Conservation (phyloP, 1,140 invertebrate genomes). For the Heliothis virescens region DNA sequence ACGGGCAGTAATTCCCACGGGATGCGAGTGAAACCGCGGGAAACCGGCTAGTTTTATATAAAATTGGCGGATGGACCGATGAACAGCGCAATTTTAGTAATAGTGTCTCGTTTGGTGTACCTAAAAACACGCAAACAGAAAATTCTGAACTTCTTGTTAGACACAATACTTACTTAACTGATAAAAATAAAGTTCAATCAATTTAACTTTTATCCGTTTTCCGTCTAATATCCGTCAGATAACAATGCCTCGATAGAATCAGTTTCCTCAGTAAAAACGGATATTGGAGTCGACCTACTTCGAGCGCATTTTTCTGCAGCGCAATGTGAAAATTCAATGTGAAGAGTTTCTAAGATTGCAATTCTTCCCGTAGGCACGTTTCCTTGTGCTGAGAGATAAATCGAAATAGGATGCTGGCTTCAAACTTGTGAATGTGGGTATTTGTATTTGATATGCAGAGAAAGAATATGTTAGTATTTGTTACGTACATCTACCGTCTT, state of each 20-base stretch:
- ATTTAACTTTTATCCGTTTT: background rate
- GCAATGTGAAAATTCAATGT: conserved; percentile 5
- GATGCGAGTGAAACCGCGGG: too few species aligned
- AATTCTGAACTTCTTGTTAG: background rate
- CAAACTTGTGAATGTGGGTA: too few species aligned
- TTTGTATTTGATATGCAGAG: too few species aligned
- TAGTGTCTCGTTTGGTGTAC: too few species aligned
- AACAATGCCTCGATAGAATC: conserved; percentile 15
- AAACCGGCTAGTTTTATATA: too few species aligned
- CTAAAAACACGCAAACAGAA: background rate
- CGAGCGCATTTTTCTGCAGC: background rate
- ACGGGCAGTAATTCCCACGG: too few species aligned
- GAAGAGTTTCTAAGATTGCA: background rate
- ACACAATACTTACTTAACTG: background rate
- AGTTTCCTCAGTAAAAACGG: conserved; percentile 9
- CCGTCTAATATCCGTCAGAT: conserved; percentile 4
- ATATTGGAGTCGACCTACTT: conserved; percentile 25
- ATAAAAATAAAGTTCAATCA: background rate
- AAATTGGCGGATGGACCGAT: too few species aligned
- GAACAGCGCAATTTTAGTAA: too few species aligned
- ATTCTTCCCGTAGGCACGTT: background rate
- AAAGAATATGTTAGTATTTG: too few species aligned
- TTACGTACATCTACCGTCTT: too few species aligned
- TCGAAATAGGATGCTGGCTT: background rate
- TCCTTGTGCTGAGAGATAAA: background rate